Evolutionary conservation across 2,888 invertebrate genomes (phyloP).

Genomic region (Adelphocoris suturalis): DNA sequence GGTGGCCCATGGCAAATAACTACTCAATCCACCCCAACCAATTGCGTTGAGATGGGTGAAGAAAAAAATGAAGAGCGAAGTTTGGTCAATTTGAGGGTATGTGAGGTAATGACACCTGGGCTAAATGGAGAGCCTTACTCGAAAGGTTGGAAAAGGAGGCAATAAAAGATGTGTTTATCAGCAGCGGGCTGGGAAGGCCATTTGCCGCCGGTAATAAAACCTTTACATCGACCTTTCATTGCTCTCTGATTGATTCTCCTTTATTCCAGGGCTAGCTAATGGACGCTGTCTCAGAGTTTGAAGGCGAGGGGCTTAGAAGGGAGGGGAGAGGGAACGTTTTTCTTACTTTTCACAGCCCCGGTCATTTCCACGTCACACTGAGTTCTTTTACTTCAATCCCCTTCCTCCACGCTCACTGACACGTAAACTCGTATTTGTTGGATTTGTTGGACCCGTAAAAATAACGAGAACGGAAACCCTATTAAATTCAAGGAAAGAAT

Average conservation of each 20-base stretch:
- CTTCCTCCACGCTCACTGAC: slow-evolving; percentile 26
- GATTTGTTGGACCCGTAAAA: background rate
- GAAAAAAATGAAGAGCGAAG: slow-evolving; percentile 45
- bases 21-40: background rate
- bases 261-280: slow-evolving; percentile 57
- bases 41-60: background rate
- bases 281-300: slow-evolving; percentile 51
- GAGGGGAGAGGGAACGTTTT: background rate
- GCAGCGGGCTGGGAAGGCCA: slow-evolving; percentile 56
- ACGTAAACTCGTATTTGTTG: background rate
- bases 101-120: slow-evolving; percentile 69
- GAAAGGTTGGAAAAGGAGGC: slow-evolving; percentile 61
- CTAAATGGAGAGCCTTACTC: slow-evolving; percentile 55
- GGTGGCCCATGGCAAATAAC: background rate
- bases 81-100: slow-evolving; percentile 65
- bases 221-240: slow-evolving; percentile 64
- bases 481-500: too few relatives aligned
- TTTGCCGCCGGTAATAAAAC: slow-evolving; percentile 61
- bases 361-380: slow-evolving; percentile 46
- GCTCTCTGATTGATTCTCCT: slow-evolving; percentile 68
- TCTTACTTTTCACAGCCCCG: slow-evolving; percentile 34
- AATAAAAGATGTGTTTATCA: slow-evolving; percentile 70
- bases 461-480: background rate
- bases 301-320: background rate
- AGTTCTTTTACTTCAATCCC: slow-evolving; percentile 22